A percentile compares a stretch with the other conserved stretches of the same genome.
Evolutionary conservation across 1,140 invertebrate genomes (phyloP).

Genomic region (Zaprionus gabonicus): DNA sequence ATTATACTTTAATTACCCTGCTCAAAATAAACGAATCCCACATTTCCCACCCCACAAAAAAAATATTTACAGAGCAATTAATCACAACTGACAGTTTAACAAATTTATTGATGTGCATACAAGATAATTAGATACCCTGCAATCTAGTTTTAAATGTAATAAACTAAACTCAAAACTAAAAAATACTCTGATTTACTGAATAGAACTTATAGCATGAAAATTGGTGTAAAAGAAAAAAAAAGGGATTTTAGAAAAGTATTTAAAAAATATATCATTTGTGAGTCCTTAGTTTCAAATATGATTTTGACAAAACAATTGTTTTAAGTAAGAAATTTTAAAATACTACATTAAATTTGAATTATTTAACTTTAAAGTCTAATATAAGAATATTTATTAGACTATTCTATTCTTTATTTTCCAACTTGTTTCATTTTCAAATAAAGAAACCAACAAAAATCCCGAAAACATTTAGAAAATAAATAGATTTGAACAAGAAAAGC

Average conservation of each 20-base stretch:
- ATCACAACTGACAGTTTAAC: neutral
- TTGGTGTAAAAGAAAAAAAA: too few species aligned
- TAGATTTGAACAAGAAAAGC: neutral
- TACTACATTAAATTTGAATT: neutral
- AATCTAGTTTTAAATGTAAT: neutral
- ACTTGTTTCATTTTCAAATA: neutral
- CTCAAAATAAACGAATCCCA: neutral
- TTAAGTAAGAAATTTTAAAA: too few species aligned
- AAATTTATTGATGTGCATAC: neutral
- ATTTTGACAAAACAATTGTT: too few species aligned
- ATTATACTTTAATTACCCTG: slow-evolving; percentile 5
- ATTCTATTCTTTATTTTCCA: too few species aligned
- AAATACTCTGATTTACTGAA: too few species aligned
- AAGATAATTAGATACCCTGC: neutral
- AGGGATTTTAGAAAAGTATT: too few species aligned
- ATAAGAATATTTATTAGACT: too few species aligned
- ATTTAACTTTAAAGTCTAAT: neutral
- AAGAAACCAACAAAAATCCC: neutral
- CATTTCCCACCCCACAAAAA: neutral
- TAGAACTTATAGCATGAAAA: too few species aligned
- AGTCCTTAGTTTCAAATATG: too few species aligned
- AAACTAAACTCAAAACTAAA: too few species aligned
- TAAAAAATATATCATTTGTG: too few species aligned
- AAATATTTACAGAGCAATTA: neutral
- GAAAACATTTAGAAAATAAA: slow-evolving; percentile 3